Evolutionary conservation across 2,888 invertebrate species (phyloP).

Genomic region (Caenorhabditis sp.): DNA sequence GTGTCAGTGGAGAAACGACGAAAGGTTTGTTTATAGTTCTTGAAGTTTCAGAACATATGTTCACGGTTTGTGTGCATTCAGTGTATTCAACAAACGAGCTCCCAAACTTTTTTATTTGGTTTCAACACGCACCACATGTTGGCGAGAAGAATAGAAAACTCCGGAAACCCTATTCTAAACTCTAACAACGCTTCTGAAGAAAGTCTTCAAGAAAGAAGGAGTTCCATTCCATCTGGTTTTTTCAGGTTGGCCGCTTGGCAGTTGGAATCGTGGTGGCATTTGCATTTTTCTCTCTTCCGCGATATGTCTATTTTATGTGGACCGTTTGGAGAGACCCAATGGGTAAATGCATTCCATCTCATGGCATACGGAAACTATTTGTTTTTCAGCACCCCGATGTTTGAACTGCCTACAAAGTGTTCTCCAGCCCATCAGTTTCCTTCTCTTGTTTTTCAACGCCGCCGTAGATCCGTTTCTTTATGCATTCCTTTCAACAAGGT

Average conservation of each 20-base stretch:
- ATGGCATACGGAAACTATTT: not conserved
- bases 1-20: slow-evolving; percentile 70
- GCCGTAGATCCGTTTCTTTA: slow-evolving; percentile 93
- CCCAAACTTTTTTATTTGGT: slow-evolving; percentile 50
- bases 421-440: slow-evolving; percentile 89
- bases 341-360: slow-evolving; percentile 59
- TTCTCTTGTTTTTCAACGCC: slow-evolving; percentile 93
- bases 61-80: slow-evolving; percentile 58
- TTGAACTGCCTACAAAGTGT: slow-evolving; percentile 76
- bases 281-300: slow-evolving; percentile 92
- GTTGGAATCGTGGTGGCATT: slow-evolving; percentile 93
- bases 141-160: not conserved
- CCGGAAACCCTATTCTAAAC: too few relatives aligned
- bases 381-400: slow-evolving; percentile 77
- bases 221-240: not conserved
- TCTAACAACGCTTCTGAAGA: too few relatives aligned
- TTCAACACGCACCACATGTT: slow-evolving; percentile 47
- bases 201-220: slow-evolving; percentile 83
- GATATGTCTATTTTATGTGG: slow-evolving; percentile 88
- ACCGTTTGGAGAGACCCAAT: slow-evolving; percentile 79
- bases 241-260: slow-evolving; percentile 91
- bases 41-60: slow-evolving; percentile 60
- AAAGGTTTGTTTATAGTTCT: slow-evolving; percentile 66
- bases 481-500: slow-evolving; percentile 91
- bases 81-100: slow-evolving; percentile 27